Conservation (phyloP, 1,140 invertebrate species). For the Drosophila orosa region DNA sequence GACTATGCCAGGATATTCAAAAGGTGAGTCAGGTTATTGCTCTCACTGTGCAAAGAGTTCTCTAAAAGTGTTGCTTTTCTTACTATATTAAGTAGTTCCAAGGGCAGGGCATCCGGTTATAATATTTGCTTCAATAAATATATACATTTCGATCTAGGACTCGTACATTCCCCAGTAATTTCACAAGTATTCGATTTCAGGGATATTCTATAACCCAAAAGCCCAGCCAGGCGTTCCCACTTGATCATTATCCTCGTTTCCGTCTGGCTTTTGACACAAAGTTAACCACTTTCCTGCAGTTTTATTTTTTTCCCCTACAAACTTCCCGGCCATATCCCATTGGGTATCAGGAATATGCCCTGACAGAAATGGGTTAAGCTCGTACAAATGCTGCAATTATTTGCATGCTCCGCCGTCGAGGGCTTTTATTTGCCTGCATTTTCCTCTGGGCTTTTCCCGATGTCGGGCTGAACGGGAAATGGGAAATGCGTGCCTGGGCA, state of each 20-base stretch:
- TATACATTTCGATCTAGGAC: too few relatives aligned
- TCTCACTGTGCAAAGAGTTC: not conserved
- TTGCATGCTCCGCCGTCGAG: slow-evolving; percentile 66
- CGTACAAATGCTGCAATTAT: slow-evolving; percentile 76
- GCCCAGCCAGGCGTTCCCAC: not conserved
- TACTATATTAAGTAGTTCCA: too few relatives aligned
- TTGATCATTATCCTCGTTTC: slow-evolving; percentile 8
- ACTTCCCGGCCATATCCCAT: slow-evolving; percentile 21
- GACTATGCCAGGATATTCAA: slow-evolving; percentile 3
- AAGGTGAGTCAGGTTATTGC: slow-evolving; percentile 7
- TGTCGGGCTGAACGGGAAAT: too few relatives aligned
- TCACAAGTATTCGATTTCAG: not conserved
- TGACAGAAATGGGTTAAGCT: slow-evolving; percentile 75
- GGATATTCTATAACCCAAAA: not conserved
- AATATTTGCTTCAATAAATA: too few relatives aligned
- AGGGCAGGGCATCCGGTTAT: too few relatives aligned
- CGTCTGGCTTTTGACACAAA: slow-evolving; percentile 39
- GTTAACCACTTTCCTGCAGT: slow-evolving; percentile 18
- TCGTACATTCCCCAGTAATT: not conserved
- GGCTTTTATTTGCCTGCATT: slow-evolving; percentile 52
- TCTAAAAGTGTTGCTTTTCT: too few relatives aligned
- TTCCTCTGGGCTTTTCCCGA: slow-evolving; percentile 8
- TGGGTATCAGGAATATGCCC: slow-evolving; percentile 23
- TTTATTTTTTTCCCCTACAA: not conserved
- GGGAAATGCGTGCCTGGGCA: slow-evolving; percentile 51